Evolutionary conservation across 2,888 invertebrate genomes (phyloP), one percentile per base, ranked within the genome.

Genomic region (Cosmopolites sordidus): DNA sequence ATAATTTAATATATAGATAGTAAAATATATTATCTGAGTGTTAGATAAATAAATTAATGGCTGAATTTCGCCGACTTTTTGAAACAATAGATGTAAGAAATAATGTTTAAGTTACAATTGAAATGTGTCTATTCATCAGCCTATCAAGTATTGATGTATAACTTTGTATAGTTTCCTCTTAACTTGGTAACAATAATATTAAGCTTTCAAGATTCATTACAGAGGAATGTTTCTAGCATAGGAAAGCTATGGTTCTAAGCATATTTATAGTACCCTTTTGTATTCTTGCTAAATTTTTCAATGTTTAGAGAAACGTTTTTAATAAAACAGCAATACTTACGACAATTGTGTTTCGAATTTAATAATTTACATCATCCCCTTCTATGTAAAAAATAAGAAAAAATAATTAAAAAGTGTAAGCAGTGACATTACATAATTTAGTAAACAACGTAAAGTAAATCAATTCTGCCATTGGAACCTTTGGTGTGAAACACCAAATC

Each of bases 221-320:
- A 22, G n/a, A 5, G 3, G 22, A 30, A 30, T 6, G 11, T 30
- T 9, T 30, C 43, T 43, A 30, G 43, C 11, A 45, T 45, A 45
- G 45, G 18, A 18, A 45, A 18, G 38, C 38, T 37, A 45, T 47
- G 47, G 47, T 47, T 47, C 47, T 47, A 47, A 47, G 16, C 39
- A 39, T 47, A 39, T 33, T 33, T 33, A 33, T 33, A 33, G 33
- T 33, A 33, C 47, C 16, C 27, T 47, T 47, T 47, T 47, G 47
- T 47, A 47, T 47, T 47, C 39, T 45, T 45, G 38, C 47, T 47
- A 39, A 47, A 47, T 47, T 47, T 47, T 47, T 47, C 47, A 39
- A 47, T 47, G 47, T 47, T 40, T 47, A 47, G 47, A 39, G 22
- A 29, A 39, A 45, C 18, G 45, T 45, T 47, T 47, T 40, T 47